phyloP scores from a whole-genome alignment of 2,797 vertebrate genomes.

The Muraenolepis orangiensis region DNA sequence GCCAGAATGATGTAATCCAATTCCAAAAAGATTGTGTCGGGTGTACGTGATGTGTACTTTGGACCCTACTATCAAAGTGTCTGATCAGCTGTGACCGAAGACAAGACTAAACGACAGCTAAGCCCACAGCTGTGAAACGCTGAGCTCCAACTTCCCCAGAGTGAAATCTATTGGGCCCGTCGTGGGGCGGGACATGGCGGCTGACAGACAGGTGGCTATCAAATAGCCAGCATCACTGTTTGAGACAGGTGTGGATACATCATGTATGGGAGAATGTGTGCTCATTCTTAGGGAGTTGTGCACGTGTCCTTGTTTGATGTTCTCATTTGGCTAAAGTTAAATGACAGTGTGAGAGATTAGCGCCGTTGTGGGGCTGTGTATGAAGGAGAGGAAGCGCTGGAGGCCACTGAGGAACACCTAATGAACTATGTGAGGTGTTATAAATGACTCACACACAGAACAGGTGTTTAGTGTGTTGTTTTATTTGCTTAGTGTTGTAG shows the following conservation, averaged over 20 bases:
- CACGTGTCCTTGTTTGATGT: background rate
- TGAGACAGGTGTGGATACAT: slow-evolving; percentile 1
- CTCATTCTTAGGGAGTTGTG: background rate
- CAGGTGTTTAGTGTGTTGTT: background rate
- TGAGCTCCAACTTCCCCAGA: too few species aligned
- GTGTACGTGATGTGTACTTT: too few species aligned
- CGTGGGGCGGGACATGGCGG: too few species aligned
- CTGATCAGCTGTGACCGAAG: too few species aligned
- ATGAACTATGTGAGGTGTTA: slow-evolving; percentile 31
- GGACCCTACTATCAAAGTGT: too few species aligned
- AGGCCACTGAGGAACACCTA: background rate
- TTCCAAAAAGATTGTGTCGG: too few species aligned
- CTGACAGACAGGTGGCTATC: background rate
- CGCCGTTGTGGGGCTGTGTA: background rate
- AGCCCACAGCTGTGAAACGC: too few species aligned
- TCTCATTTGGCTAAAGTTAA: background rate
- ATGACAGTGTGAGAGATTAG: slow-evolving; percentile 4
- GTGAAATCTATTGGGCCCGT: too few species aligned
- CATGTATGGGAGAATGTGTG: background rate
- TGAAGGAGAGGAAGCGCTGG: background rate
- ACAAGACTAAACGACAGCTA: too few species aligned
- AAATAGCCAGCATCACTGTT: background rate
- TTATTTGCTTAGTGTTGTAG: background rate
- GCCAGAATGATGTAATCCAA: too few species aligned
- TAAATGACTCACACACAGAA: slow-evolving; percentile 30